Evolutionary conservation across 2,797 vertebrate genomes (phyloP).

Genomic region (Alosa sapidissima): DNA sequence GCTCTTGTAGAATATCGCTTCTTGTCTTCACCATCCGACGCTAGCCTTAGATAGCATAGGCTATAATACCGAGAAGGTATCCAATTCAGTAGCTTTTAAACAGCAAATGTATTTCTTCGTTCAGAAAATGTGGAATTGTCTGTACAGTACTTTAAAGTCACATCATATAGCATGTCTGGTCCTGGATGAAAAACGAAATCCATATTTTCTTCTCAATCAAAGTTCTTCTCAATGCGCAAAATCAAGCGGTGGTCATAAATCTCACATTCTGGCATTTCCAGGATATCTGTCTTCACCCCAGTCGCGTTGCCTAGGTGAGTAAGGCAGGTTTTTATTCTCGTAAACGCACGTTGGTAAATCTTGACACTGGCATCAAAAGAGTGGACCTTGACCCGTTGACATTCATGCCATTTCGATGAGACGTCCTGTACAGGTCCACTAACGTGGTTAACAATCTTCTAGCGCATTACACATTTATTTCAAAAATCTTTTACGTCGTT

Average conservation of each 20-base stretch:
- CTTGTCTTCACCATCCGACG: conserved; percentile 21
- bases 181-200: conserved; percentile 36
- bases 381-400: conserved; percentile 74
- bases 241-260: conserved; percentile 34
- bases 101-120: neutral
- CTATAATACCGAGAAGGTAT: neutral
- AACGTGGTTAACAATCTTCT: neutral
- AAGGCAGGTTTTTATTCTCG: conserved; percentile 1
- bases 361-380: conserved; percentile 40
- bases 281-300: neutral
- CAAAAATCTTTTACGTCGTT: neutral
- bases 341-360: conserved; percentile 14
- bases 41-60: neutral
- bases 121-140: neutral
- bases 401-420: conserved; percentile 66
- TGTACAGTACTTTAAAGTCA: conserved; percentile 2
- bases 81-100: neutral
- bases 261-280: neutral
- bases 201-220: conserved; percentile 48
- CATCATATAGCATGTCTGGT: neutral
- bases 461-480: neutral
- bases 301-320: neutral
- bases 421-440: conserved; percentile 22
- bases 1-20: conserved; percentile 5
- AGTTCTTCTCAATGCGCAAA: conserved; percentile 52